Evolutionary conservation across 2,888 invertebrate genomes (phyloP).

Genomic region (Seira musarum): DNA sequence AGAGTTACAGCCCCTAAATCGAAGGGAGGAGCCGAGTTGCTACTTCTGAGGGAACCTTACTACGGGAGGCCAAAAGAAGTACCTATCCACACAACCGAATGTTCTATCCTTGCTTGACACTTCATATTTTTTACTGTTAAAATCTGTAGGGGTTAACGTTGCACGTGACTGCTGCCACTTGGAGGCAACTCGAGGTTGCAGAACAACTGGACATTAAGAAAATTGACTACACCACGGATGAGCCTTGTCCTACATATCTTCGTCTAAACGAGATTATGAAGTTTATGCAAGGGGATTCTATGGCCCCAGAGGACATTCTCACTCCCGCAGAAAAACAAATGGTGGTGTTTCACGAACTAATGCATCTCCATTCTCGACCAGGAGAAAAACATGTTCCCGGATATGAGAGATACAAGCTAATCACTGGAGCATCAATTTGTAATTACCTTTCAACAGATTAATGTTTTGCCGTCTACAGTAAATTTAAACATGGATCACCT

Average conservation of each 20-base stretch:
- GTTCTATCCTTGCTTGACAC: too few relatives aligned
- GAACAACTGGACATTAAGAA: conserved; percentile 52
- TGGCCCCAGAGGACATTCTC: conserved; percentile 27
- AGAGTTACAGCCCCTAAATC: conserved; percentile 37
- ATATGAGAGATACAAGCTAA: conserved; percentile 28
- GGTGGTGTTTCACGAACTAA: conserved; percentile 46
- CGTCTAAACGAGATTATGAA: conserved; percentile 25
- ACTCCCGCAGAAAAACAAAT: conserved; percentile 55
- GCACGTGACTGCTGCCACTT: conserved; percentile 45
- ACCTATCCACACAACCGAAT: too few relatives aligned
- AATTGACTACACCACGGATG: conserved; percentile 31
- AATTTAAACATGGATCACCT: not conserved
- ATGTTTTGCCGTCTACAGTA: not conserved
- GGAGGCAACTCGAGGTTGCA: conserved; percentile 46
- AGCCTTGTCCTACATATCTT: conserved; percentile 25
- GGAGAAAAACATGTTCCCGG: conserved; percentile 48
- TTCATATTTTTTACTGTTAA: not conserved
- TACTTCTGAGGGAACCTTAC: conserved; percentile 46
- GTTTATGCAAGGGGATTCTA: conserved; percentile 38
- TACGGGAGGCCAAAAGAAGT: conserved; percentile 25
- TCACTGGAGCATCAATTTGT: conserved; percentile 44
- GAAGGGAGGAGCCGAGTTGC: conserved; percentile 48
- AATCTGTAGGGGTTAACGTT: conserved; percentile 30
- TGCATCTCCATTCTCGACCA: conserved; percentile 25
- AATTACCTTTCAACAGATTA: conserved; percentile 16